Base-by-base conservation (phyloP, 1,140 invertebrate species). In the Drosophila prosaltans region DNA sequence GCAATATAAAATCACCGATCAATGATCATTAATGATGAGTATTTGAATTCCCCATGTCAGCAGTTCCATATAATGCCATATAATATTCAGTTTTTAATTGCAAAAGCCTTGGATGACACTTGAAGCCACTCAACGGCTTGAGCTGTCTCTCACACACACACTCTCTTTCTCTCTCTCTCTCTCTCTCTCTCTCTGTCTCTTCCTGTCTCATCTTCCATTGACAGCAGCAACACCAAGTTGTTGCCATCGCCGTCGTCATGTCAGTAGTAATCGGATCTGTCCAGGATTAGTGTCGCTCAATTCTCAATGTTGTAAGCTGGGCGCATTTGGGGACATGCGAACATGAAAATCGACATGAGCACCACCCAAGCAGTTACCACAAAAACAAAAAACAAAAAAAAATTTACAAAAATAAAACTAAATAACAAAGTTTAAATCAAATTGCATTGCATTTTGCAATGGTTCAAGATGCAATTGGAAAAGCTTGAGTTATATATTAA, bases 261-360 rank as follows among this genome's bases (percentile, higher is more conserved):
- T 62, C 76, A 75, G 67, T 78, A 75, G 64, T 78, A 78, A 78
- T 78, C 76, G 76, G 76, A 65, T 78, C 76, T 78, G 76, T 67
- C 70, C 61, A 65, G 73, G 76, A 71, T 78, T 78, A 78, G 61
- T 78, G 76, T 78, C 76, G 76, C 73, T 78, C 76, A 78, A 65
- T 61, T 65, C 68, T 71, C 75, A 66, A 74, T 58, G 68, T 75
- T 75, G 73, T 75, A 75, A 78, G 68, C 76, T 65, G 72, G 63
- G 69, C 72, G 73, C 73, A 75, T 74, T 75, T 75, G 76, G 65
- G 45, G 28, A 43, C 40, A 40, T 45, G 61, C 61, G 40, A 63
- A 63, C 61, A 43, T 41, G 40, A 8, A 24, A 30, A 51, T 63
- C 40, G 43, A 48, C 24, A 43, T 32, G 28, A 28, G 30, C 61